Conservation (phyloP, 2,888 invertebrate species). For the Matsumyia berberina region DNA sequence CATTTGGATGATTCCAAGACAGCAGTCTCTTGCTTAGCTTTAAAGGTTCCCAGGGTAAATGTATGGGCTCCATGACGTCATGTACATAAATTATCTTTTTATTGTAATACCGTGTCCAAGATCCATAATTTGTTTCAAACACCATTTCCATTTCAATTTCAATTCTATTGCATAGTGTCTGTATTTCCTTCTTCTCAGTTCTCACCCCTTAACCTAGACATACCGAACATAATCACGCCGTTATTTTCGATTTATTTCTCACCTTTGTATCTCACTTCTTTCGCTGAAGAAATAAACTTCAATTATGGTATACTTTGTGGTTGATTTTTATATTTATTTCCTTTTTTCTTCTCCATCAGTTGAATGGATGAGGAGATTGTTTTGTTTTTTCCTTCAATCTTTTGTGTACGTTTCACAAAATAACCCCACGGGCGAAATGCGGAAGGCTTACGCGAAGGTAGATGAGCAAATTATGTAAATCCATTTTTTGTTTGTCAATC, state of each 20-base stretch:
- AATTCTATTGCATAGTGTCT: neutral
- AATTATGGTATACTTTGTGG: constrained; percentile 59
- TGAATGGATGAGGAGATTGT: constrained; percentile 14
- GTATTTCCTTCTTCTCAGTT: constrained; percentile 27
- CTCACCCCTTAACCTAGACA: constrained; percentile 19
- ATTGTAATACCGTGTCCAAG: too few species aligned
- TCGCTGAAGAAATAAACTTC: constrained; percentile 54
- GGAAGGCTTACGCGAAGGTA: constrained; percentile 17
- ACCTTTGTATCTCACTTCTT: constrained; percentile 30
- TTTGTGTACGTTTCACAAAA: constrained; percentile 22
- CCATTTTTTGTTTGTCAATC: constrained; percentile 25
- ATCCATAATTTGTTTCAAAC: too few species aligned
- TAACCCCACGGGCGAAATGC: constrained; percentile 22
- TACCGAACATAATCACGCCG: constrained; percentile 50
- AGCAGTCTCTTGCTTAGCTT: too few species aligned
- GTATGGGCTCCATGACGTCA: too few species aligned
- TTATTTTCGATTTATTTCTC: constrained; percentile 67
- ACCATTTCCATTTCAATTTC: too few species aligned
- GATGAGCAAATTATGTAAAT: constrained; percentile 49
- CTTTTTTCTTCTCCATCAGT: constrained; percentile 31
- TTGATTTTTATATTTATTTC: constrained; percentile 25
- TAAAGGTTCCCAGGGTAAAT: too few species aligned
- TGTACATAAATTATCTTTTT: too few species aligned
- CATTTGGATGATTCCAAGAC: too few species aligned
- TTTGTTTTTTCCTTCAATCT: constrained; percentile 46